phyloP scores from a whole-genome alignment of 2,113 vertebrate genomes.

The Ciconia maguari region DNA sequence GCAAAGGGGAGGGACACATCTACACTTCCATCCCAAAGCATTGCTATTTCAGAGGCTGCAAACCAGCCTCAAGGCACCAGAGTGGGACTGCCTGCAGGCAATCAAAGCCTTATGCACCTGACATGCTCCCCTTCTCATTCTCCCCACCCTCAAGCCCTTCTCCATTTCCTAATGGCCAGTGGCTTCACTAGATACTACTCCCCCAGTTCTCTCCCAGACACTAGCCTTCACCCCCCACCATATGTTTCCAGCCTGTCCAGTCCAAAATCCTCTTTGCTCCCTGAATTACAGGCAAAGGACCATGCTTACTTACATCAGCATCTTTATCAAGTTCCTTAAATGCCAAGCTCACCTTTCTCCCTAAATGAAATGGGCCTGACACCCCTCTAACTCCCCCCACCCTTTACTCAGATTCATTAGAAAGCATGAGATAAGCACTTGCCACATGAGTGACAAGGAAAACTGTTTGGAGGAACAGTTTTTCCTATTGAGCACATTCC shows the following conservation, averaged over 20 bases:
- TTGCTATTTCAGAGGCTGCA: not conserved
- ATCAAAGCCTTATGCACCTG: not conserved
- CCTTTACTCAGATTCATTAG: not conserved
- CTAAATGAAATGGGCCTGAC: not conserved
- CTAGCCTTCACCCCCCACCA: not conserved
- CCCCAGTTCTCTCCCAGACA: not conserved
- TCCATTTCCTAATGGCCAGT: not conserved
- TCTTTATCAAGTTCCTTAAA: not conserved
- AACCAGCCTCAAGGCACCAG: not conserved
- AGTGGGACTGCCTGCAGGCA: not conserved
- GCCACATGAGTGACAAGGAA: not conserved
- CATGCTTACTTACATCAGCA: not conserved
- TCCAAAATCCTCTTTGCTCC: not conserved
- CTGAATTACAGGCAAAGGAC: not conserved
- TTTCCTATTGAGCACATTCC: not conserved
- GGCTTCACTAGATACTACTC: not conserved
- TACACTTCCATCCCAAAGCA: not conserved
- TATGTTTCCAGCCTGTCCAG: not conserved
- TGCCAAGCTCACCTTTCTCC: not conserved
- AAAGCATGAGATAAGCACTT: not conserved
- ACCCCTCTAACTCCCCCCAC: not conserved
- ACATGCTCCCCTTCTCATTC: not conserved
- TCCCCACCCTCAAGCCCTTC: not conserved
- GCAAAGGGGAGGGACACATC: not conserved
- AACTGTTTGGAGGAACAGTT: not conserved